Base-by-base conservation (phyloP, 1,140 invertebrate genomes). In the Theocolax elegans region DNA sequence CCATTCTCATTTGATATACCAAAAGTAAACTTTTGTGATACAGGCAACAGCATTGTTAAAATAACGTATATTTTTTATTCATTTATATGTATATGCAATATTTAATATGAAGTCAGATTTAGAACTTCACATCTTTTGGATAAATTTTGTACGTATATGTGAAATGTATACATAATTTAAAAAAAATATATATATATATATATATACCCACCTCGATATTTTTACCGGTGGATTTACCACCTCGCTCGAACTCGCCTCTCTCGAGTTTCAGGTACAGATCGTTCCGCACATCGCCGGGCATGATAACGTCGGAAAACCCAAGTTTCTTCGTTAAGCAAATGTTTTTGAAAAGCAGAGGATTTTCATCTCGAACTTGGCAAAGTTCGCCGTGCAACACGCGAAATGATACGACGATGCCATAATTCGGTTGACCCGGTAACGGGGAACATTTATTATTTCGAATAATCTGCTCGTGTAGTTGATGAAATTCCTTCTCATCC, bases 241-340 rank as follows among this genome's bases (percentile, higher is more conserved):
- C 96, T 56, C 95, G 89, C 79, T 98, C 96, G 81, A 97, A 97
- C 79, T 97, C 96, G 0, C 93, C 96, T 38, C 90, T 88, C 73
- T 94, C 93, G 56, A 98, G 78, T 6, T 92, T 94, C 19, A 98
- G 81, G 80, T 98, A 98, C n/a, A 99, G 86, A 86, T 99, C 97
- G 86, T 99, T 99, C 76, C 96, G 91, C 2, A 95, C 93, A 81
- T 95, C 95, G 19, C 97, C 96, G 0, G 97, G 96, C 93, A 97
- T 97, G 67, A 98, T 97, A 31, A 97, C 92, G 86, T 98, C 96
- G 40, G 96, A 92, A 81, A 98, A 97, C 0, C 95, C 95, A 46
- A 96, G 89, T 83, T 97, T 97, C 54, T 91, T 92, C 6, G 95
- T 95, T 17, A 96, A 85, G 12, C 92, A 91, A 15, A 94, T 91